These are phyloP conservation scores for Sparus aurata DNA, from an alignment of 2,797 vertebrate genomes.

Conservation along the genomic window DNA sequence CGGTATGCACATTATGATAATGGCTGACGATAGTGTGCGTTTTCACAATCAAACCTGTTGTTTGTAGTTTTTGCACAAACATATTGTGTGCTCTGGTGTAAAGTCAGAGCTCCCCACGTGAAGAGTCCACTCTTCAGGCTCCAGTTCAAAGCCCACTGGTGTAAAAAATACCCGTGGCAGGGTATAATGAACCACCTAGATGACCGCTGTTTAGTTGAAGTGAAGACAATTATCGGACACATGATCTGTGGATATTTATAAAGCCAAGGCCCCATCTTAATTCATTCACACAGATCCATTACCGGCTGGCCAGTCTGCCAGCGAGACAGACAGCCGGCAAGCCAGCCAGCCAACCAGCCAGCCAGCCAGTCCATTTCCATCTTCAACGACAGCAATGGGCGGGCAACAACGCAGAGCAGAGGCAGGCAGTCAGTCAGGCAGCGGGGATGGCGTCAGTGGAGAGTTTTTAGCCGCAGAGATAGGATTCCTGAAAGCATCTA, in stretches of 20 bases:
- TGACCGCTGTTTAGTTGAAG: slow-evolving; percentile 74
- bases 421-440: slow-evolving; percentile 36
- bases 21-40: neutral
- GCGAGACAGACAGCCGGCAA: slow-evolving; percentile 69
- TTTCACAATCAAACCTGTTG: slow-evolving; percentile 4
- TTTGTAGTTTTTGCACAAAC: neutral
- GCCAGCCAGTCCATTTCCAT: slow-evolving; percentile 70
- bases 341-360: slow-evolving; percentile 64
- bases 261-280: slow-evolving; percentile 81
- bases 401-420: slow-evolving; percentile 45
- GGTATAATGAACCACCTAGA: slow-evolving; percentile 68
- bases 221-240: slow-evolving; percentile 82
- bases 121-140: slow-evolving; percentile 26
- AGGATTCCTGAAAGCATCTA: slow-evolving; percentile 88
- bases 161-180: slow-evolving; percentile 74
- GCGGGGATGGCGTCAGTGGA: slow-evolving; percentile 63
- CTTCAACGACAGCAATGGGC: slow-evolving; percentile 46
- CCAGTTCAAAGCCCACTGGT: slow-evolving; percentile 46
- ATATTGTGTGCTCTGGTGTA: slow-evolving; percentile 12
- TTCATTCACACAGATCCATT: slow-evolving; percentile 87
- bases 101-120: slow-evolving; percentile 29
- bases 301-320: slow-evolving; percentile 71
- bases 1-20: no score
- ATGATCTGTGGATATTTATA: slow-evolving; percentile 86
- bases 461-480: slow-evolving; percentile 84